Evolutionary conservation across 1,140 invertebrate species (phyloP), one percentile per base, ranked within the genome.

Genomic region (Nasonia longicornis): DNA sequence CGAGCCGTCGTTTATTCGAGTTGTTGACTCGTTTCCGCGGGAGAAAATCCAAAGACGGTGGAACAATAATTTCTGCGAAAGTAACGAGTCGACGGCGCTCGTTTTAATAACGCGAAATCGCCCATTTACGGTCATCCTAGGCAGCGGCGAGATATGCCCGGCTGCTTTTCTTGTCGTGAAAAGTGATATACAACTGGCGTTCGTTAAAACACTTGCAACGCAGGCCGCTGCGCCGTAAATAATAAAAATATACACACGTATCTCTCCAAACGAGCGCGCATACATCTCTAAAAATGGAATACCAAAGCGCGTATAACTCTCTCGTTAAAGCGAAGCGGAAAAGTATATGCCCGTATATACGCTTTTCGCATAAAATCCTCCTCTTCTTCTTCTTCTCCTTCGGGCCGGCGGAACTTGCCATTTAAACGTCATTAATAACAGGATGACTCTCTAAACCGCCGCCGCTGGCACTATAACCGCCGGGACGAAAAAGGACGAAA

Each of bases 381-480:
- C 11, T 48, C 45, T 12, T 48, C 45, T 12, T 48, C 45, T 12
- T 16, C 52, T 58, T 58, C 52, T 58, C 20, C 52, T 58, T 58
- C 20, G 52, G 52, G 66, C n/a, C 3, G 63, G 0, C n/a, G 8
- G 38, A 48, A 3, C 69, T 71, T 73, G 71, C 75, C 75, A 77
- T 82, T 82, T 82, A 77, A 82, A 77, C 69, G 80, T 82, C 76
- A 78, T 82, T 82, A 82, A 82, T 82, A 78, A 82, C 76, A 78
- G 76, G 81, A 82, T 78, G 81, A 78, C 69, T 82, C 69, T 82
- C 76, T 82, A 77, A 82, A 77, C 75, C 31, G 71, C 80, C 73
- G 22, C 64, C 31, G 63, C 72, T 8, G 38, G 38, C 38, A 42
- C 77, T 81, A 81, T 66, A 29, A 67, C 64, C 31, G 26, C n/a